Evolutionary conservation across 2,113 vertebrate genomes (phyloP), one percentile per base, ranked within the genome.

Genomic region (Carassius auratus): DNA sequence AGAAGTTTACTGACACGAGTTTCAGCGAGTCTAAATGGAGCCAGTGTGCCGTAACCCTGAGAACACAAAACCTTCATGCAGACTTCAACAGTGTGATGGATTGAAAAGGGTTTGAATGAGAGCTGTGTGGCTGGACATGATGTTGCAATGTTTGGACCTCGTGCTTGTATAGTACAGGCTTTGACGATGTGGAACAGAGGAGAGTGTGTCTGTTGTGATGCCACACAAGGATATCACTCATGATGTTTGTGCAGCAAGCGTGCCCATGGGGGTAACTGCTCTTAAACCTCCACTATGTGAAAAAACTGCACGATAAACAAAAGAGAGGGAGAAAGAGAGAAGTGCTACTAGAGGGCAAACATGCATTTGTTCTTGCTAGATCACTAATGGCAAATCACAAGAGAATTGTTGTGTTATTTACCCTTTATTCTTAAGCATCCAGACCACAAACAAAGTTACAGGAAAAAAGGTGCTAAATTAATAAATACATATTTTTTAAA

Each of bases 41-140:
- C n/a, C 26, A 36, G 77, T 81, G 23, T 85, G 55, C 66, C 50
- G 8, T 59, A 85, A 71, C 78, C 38, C 8, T 8, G 13, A 45
- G 64, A 84, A 81, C 64, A 85, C 86, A 87, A 83, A 50, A 23
- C 61, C 52, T 19, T 74, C 30, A 50, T 30, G 61, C 77, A 73
- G 61, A 45, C 64, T 75, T 76, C 57, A 84, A 66, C 50, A 80
- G 52, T 57, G 69, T 87, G 36, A 81, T 10, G 77, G 64, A 84
- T 59, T 88, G n/a, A 66, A 38, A 79, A 66, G 78, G 83, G 21
- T 74, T 59, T 82, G 74, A 71, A 83, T 78, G 38, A 33, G 52
- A 2, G 36, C 23, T 48, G 66, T 74, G 68, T 79, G 42, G 23
- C 3, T 62, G 12, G n/a, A 80, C 66, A 15, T 45, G 38, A 45